Conservation (phyloP, 2,888 invertebrate genomes). For the Sarcophaga caerulescens region DNA sequence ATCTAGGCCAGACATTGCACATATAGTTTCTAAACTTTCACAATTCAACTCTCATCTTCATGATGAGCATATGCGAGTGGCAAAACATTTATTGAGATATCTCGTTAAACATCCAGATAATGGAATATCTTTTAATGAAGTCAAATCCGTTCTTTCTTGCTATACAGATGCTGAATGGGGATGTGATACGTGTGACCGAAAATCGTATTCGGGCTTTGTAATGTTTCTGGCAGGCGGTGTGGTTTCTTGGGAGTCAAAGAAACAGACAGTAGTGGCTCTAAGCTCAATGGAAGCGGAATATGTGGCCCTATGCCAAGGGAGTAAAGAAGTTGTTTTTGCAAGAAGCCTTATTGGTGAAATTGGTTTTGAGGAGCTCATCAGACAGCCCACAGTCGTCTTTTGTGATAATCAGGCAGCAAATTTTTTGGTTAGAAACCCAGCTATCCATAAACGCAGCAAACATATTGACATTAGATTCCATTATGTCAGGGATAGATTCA, state of each 20-base stretch:
- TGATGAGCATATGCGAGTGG: constrained; percentile 45
- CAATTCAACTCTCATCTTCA: constrained; percentile 54
- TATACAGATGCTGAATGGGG: constrained; percentile 67
- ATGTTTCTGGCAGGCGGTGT: constrained; percentile 56
- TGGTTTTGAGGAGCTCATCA: constrained; percentile 26
- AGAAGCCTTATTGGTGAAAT: constrained; percentile 49
- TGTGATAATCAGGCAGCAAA: constrained; percentile 57
- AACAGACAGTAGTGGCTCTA: constrained; percentile 55
- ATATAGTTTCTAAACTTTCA: constrained; percentile 55
- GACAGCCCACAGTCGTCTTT: constrained; percentile 36
- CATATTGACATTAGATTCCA: constrained; percentile 48
- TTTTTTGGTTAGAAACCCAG: constrained; percentile 52
- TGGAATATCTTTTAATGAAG: constrained; percentile 20
- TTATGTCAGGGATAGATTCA: constrained; percentile 43
- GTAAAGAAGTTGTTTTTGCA: constrained; percentile 52
- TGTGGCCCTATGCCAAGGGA: constrained; percentile 47
- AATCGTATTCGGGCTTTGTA: constrained; percentile 55
- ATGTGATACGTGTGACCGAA: constrained; percentile 57
- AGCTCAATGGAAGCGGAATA: constrained; percentile 31
- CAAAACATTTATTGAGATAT: constrained; percentile 52
- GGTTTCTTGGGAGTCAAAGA: constrained; percentile 65
- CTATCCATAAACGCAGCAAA: constrained; percentile 54
- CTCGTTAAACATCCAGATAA: constrained; percentile 34
- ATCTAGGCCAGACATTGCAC: constrained; percentile 54
- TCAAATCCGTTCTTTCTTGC: constrained; percentile 49